Evolutionary conservation across 2,797 vertebrate species (phyloP).

Genomic region (Natrix natrix): DNA sequence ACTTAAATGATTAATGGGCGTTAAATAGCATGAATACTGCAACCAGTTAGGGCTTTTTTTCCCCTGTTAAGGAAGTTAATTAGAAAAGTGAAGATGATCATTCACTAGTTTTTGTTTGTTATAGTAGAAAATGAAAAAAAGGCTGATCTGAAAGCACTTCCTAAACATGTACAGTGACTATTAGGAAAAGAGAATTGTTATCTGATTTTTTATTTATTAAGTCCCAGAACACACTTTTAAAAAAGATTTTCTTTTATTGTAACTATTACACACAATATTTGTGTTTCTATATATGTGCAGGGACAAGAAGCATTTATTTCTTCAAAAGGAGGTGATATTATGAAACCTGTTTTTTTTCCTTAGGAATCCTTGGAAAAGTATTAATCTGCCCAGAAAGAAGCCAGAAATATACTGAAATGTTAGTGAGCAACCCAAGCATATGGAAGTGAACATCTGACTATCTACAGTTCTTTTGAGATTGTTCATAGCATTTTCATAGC

Average conservation of each 20-base stretch:
- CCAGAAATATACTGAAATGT: background rate
- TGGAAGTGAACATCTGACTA: background rate
- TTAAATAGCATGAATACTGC: background rate
- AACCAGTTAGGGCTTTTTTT: background rate
- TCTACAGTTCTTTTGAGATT: background rate
- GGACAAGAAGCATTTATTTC: background rate
- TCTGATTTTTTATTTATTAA: background rate
- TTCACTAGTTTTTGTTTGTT: background rate
- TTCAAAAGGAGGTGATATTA: background rate
- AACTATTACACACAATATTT: background rate
- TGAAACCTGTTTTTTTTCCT: background rate
- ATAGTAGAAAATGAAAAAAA: background rate
- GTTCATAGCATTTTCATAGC: background rate
- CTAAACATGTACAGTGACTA: background rate
- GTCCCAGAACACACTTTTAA: background rate
- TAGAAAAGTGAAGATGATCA: background rate
- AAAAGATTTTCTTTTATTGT: background rate
- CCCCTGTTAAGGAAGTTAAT: background rate
- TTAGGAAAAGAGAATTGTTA: background rate
- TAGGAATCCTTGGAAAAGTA: background rate
- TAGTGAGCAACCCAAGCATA: background rate
- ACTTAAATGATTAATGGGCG: background rate
- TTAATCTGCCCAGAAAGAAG: background rate
- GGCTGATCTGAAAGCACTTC: background rate
- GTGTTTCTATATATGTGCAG: background rate